Percentiles rank a stretch among this genome's conserved stretches.
Conservation (phyloP, 2,113 vertebrate genomes). For the Anolis carolinensis region DNA sequence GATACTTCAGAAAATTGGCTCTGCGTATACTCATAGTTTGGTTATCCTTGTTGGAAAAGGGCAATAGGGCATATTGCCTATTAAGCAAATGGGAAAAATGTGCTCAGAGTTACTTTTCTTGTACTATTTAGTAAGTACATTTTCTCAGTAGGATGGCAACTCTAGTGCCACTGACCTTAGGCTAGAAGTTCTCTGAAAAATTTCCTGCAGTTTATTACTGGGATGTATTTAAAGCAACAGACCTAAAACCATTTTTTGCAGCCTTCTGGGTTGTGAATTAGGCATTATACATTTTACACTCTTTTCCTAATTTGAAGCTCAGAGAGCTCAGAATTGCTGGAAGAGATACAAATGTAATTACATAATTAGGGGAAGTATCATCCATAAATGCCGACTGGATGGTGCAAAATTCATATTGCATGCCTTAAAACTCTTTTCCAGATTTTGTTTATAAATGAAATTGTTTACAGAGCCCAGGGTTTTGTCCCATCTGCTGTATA, state of each 20-base stretch:
- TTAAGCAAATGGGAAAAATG: slow-evolving; percentile 5
- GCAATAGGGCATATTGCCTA: not conserved
- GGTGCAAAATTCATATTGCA: not conserved
- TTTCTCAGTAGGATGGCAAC: not conserved
- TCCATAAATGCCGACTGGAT: not conserved
- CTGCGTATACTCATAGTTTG: slow-evolving; percentile 47
- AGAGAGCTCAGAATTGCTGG: not conserved
- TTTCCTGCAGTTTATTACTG: not conserved
- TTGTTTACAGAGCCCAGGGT: not conserved
- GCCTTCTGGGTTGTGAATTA: not conserved
- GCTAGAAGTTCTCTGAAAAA: not conserved
- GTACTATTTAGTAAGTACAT: not conserved
- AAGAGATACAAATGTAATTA: not conserved
- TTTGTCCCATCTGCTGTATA: not conserved
- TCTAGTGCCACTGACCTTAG: not conserved
- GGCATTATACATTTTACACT: not conserved
- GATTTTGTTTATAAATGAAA: not conserved
- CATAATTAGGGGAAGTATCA: not conserved
- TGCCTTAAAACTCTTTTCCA: not conserved
- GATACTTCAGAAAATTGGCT: slow-evolving; percentile 52
- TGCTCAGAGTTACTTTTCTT: not conserved
- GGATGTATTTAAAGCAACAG: not conserved
- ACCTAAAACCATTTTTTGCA: not conserved
- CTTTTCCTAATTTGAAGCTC: not conserved
- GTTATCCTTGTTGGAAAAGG: slow-evolving; percentile 19